Evolutionary conservation across 2,113 vertebrate genomes (phyloP).

Genomic region (Phalacrocorax pelagicus): DNA sequence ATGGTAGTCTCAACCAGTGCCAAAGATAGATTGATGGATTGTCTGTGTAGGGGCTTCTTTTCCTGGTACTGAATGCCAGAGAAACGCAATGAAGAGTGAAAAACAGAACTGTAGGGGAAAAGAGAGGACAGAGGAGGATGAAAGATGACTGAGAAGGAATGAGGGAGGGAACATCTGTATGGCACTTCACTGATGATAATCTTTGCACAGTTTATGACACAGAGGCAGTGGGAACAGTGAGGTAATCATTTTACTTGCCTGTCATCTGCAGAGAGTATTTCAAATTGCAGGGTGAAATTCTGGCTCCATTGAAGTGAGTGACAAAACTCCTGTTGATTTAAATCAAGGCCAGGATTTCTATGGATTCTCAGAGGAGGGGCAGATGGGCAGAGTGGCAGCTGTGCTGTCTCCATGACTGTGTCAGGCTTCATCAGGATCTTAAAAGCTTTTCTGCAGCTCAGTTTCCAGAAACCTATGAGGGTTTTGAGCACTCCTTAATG

Average conservation of each 20-base stretch:
- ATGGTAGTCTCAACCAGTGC: conserved; percentile 3
- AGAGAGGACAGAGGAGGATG: background rate
- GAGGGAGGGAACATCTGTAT: conserved; percentile 41
- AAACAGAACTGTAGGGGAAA: background rate
- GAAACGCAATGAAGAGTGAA: background rate
- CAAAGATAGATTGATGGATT: conserved; percentile 22
- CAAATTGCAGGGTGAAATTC: conserved; percentile 17
- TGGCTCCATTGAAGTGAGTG: conserved; percentile 5
- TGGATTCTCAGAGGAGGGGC: background rate
- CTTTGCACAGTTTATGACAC: conserved; percentile 42
- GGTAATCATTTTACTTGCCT: conserved; percentile 36
- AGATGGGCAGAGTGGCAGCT: background rate
- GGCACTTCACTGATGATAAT: conserved; percentile 35
- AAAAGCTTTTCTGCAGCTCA: background rate
- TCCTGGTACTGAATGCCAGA: background rate
- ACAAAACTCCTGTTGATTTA: conserved; percentile 31
- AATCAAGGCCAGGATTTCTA: background rate
- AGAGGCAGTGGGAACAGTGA: background rate
- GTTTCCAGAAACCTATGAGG: background rate
- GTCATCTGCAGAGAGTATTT: conserved; percentile 32
- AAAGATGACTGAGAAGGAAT: conserved; percentile 34
- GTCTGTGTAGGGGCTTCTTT: background rate
- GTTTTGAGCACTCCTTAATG: background rate
- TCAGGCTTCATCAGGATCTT: background rate
- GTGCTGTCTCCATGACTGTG: background rate